Conservation (phyloP, 2,888 invertebrate genomes). For the Plebejus argus region DNA sequence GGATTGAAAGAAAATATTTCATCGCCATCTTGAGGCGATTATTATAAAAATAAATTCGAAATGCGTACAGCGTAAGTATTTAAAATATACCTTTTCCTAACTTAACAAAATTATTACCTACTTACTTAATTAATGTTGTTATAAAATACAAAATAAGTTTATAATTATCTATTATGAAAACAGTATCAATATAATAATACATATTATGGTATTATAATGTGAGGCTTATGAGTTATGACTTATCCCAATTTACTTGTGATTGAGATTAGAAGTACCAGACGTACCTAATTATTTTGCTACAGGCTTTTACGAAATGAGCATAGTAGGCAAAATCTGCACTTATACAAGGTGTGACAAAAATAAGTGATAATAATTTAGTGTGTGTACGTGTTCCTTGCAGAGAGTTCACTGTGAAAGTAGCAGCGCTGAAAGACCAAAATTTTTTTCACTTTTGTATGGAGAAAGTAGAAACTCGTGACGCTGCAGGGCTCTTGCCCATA, state of each 20-base stretch:
- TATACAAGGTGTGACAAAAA: too few relatives aligned
- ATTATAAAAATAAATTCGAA: not conserved
- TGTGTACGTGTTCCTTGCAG: too few relatives aligned
- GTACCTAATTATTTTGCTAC: too few relatives aligned
- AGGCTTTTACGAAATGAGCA: too few relatives aligned
- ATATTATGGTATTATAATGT: not conserved
- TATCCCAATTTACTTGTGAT: not conserved
- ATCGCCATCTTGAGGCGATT: not conserved
- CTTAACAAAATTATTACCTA: not conserved
- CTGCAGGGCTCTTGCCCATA: too few relatives aligned
- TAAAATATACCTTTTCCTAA: not conserved
- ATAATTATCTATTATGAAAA: not conserved
- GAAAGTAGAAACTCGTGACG: too few relatives aligned
- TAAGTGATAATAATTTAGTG: too few relatives aligned
- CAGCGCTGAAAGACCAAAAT: too few relatives aligned
- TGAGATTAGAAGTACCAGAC: not conserved
- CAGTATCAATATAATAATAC: not conserved
- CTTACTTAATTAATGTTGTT: slow-evolving; percentile 9
- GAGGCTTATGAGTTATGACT: too few relatives aligned
- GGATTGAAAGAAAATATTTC: not conserved
- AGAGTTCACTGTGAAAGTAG: too few relatives aligned
- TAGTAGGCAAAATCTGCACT: too few relatives aligned
- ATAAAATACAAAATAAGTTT: not conserved
- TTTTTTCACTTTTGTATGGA: too few relatives aligned
- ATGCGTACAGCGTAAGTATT: not conserved